A percentile compares a stretch with the other conserved stretches of the same genome.
phyloP scores from a whole-genome alignment of 2,888 invertebrate genomes.

The Eilema griseolum region DNA sequence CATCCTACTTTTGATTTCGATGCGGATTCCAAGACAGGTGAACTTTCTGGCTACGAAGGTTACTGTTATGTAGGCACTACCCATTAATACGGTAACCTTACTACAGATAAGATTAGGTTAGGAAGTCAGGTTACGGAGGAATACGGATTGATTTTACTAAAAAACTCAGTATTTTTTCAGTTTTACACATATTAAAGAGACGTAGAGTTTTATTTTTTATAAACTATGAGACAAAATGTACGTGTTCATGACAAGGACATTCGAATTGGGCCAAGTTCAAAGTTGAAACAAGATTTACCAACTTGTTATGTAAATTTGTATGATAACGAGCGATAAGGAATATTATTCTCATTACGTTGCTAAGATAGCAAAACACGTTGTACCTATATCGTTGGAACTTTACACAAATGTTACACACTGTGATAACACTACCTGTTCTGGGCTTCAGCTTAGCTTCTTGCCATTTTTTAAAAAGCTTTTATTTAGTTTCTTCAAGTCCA shows the following conservation, averaged over 20 bases:
- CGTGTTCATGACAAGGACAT: constrained; percentile 2
- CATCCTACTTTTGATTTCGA: too few relatives aligned
- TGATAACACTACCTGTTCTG: too few relatives aligned
- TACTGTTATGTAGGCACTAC: too few relatives aligned
- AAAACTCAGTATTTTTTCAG: neutral
- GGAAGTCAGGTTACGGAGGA: too few relatives aligned
- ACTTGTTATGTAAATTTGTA: constrained; percentile 6
- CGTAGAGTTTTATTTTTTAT: neutral
- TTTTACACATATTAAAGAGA: neutral
- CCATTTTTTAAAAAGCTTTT: too few relatives aligned
- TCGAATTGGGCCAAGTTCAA: constrained; percentile 13
- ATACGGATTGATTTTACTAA: neutral
- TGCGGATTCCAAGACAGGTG: too few relatives aligned
- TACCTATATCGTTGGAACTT: neutral
- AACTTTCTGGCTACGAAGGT: too few relatives aligned
- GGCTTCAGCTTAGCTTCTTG: too few relatives aligned
- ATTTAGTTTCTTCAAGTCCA: too few relatives aligned
- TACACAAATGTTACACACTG: too few relatives aligned
- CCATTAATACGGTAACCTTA: too few relatives aligned
- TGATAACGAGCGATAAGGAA: neutral
- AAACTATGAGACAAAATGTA: neutral
- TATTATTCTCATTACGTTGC: neutral
- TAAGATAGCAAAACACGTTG: neutral
- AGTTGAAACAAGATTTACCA: constrained; percentile 9
- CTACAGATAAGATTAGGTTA: too few relatives aligned